Evolutionary conservation across 1,140 invertebrate species (phyloP).

Genomic region (Bombyx mori): DNA sequence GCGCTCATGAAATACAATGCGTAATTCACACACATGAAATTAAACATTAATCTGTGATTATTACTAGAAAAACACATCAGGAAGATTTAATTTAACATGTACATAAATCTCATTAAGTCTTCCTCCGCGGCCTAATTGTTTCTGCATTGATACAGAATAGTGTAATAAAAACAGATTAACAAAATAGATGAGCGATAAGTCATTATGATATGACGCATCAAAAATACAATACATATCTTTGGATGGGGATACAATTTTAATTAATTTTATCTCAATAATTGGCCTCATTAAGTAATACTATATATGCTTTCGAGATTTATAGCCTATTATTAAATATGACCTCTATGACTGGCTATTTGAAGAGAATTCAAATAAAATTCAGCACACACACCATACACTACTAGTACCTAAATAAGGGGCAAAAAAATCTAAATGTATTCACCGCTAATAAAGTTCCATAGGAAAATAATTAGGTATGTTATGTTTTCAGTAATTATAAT

Average conservation of each 20-base stretch:
- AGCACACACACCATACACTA: too few relatives aligned
- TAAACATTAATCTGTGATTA: neutral
- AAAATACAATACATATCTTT: neutral
- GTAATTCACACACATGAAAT: neutral
- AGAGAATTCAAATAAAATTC: conserved; percentile 1
- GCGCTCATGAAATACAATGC: too few relatives aligned
- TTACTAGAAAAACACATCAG: neutral
- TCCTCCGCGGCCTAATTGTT: neutral
- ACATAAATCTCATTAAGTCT: conserved; percentile 6
- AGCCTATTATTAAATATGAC: neutral
- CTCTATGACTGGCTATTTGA: neutral
- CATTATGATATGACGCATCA: conserved; percentile 1
- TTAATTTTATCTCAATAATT: conserved; percentile 7
- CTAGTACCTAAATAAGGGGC: neutral
- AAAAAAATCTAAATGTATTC: neutral
- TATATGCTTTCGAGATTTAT: neutral
- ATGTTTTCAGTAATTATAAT: too few relatives aligned
- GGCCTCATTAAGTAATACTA: neutral
- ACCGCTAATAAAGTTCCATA: neutral
- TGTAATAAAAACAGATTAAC: neutral
- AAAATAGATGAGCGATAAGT: neutral
- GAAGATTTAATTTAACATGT: neutral
- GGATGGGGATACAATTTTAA: conserved; percentile 2
- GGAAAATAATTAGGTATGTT: too few relatives aligned
- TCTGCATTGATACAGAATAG: neutral